Percentiles rank a stretch among this genome's conserved stretches.
Evolutionary conservation across 2,888 invertebrate species (phyloP).

Genomic region (Philereme vetulata): DNA sequence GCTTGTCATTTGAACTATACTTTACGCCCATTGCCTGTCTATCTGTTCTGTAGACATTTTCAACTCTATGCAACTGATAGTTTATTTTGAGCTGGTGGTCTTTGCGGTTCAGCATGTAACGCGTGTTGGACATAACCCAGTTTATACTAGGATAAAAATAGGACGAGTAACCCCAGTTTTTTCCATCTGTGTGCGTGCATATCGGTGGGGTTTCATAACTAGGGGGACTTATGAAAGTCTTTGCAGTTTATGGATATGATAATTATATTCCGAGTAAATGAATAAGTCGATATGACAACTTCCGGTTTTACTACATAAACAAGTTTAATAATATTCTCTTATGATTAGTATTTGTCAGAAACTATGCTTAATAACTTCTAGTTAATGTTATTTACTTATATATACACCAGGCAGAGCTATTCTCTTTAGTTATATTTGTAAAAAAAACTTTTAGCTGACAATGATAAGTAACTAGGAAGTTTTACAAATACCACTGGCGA

Average conservation of each 20-base stretch:
- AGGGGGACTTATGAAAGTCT: slow-evolving; percentile 28
- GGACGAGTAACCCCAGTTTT: slow-evolving; percentile 34
- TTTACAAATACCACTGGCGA: not conserved
- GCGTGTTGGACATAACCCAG: slow-evolving; percentile 46
- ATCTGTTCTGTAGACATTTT: slow-evolving; percentile 39
- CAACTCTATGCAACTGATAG: slow-evolving; percentile 46
- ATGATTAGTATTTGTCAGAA: too few species aligned
- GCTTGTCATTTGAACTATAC: slow-evolving; percentile 62
- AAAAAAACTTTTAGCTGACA: not conserved
- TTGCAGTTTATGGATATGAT: slow-evolving; percentile 22
- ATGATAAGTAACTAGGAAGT: not conserved
- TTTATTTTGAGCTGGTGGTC: slow-evolving; percentile 48
- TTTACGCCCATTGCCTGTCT: slow-evolving; percentile 43
- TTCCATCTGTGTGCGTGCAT: slow-evolving; percentile 30
- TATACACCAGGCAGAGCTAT: too few species aligned
- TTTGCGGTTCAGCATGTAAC: slow-evolving; percentile 41
- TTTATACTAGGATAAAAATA: slow-evolving; percentile 44
- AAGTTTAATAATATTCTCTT: too few species aligned
- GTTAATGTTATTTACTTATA: too few species aligned
- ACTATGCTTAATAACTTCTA: too few species aligned
- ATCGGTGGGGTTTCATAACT: slow-evolving; percentile 20
- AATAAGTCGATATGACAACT: not conserved
- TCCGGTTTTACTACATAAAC: too few species aligned
- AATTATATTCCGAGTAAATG: too few species aligned
- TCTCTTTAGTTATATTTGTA: too few species aligned